Conservation (phyloP, 2,888 invertebrate genomes). For the Drosophila bunnanda region DNA sequence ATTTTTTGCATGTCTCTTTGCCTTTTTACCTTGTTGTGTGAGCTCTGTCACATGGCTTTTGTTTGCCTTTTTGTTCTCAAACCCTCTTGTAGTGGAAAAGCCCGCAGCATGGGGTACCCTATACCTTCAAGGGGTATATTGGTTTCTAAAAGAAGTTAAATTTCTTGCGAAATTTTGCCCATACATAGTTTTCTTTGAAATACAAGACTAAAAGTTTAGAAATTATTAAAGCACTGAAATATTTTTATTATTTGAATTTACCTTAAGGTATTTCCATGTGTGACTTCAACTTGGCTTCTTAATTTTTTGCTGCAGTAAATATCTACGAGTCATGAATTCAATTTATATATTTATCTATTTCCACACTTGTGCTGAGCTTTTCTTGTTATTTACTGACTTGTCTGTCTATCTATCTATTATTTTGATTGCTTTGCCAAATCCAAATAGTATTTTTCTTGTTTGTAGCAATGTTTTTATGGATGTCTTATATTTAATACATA, state of each 20-base stretch:
- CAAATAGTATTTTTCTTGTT: constrained; percentile 7
- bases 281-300: not conserved
- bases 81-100: constrained; percentile 23
- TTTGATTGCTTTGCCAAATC: constrained; percentile 41
- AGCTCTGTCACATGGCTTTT: constrained; percentile 32
- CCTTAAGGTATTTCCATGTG: not conserved
- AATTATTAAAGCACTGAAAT: too few relatives aligned
- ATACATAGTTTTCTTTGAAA: too few relatives aligned
- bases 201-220: too few relatives aligned
- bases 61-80: constrained; percentile 28
- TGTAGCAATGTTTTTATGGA: constrained; percentile 2
- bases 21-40: constrained; percentile 30
- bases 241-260: too few relatives aligned
- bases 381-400: constrained; percentile 22
- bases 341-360: constrained; percentile 64
- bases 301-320: constrained; percentile 13
- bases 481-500: not conserved
- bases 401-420: constrained; percentile 12
- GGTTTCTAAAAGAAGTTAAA: not conserved
- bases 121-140: constrained; percentile 1
- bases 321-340: constrained; percentile 67
- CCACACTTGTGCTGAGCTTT: constrained; percentile 7
- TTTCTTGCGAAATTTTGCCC: too few relatives aligned
- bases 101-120: constrained; percentile 27
- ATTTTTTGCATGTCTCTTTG: constrained; percentile 32